These are phyloP conservation scores for Megaustenia siamemsis DNA, from an alignment of 2,888 invertebrate genomes.

Conservation along the genomic window DNA sequence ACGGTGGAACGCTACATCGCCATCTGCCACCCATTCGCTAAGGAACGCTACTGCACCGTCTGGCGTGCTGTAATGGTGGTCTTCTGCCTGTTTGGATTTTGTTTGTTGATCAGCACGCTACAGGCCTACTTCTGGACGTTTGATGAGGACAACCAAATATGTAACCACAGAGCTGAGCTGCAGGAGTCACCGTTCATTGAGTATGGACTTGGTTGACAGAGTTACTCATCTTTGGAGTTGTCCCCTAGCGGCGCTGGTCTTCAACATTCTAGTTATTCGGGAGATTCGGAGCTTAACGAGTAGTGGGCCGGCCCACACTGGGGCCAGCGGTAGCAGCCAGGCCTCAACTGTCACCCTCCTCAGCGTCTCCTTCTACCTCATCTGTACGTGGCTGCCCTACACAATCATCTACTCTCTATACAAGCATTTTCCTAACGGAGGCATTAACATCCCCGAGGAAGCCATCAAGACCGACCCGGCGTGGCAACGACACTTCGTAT, in stretches of 20 bases:
- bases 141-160: constrained; percentile 62
- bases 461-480: constrained; percentile 66
- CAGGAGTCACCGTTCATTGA: constrained; percentile 63
- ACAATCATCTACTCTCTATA: constrained; percentile 76
- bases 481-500: constrained; percentile 76
- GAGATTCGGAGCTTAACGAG: constrained; percentile 75
- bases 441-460: constrained; percentile 59
- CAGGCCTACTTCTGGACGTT: constrained; percentile 78
- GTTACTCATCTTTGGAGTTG: constrained; percentile 73
- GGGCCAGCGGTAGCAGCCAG: constrained; percentile 60
- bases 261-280: constrained; percentile 77
- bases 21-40: constrained; percentile 75
- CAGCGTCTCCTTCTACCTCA: constrained; percentile 79
- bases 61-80: constrained; percentile 72
- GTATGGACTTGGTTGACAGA: constrained; percentile 78
- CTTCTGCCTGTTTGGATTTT: constrained; percentile 61
- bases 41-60: constrained; percentile 76
- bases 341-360: constrained; percentile 79
- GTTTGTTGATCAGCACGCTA: constrained; percentile 67
- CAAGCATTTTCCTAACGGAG: constrained; percentile 67
- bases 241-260: constrained; percentile 76
- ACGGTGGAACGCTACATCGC: constrained; percentile 79
- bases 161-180: constrained; percentile 63
- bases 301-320: constrained; percentile 65
- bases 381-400: constrained; percentile 78